Evolutionary conservation across 2,888 invertebrate species (phyloP).

Genomic region (Folsomia manolachei): DNA sequence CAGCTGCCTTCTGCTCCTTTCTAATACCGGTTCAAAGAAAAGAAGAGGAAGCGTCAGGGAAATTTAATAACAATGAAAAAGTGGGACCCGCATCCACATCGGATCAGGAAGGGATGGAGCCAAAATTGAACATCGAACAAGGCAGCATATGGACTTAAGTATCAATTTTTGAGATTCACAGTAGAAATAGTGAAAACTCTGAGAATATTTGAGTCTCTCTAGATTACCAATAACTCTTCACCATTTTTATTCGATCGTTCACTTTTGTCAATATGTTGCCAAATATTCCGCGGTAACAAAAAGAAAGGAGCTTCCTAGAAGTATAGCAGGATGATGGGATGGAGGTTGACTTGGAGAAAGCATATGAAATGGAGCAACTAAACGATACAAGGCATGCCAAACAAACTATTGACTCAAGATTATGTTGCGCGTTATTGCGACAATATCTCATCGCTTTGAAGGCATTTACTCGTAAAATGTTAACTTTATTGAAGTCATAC

Average conservation of each 20-base stretch:
- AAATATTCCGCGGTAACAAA: background rate
- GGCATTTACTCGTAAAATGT: background rate
- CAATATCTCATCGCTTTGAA: background rate
- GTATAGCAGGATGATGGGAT: background rate
- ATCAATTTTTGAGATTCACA: slow-evolving; percentile 37
- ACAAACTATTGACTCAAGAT: background rate
- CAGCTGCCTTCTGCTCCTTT: background rate
- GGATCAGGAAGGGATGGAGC: background rate
- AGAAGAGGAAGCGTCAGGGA: background rate
- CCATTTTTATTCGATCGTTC: background rate
- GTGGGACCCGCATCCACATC: background rate
- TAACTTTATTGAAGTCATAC: background rate
- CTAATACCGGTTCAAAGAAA: too few species aligned
- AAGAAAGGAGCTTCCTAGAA: too few species aligned
- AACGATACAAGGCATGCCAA: background rate
- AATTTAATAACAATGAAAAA: slow-evolving; percentile 16
- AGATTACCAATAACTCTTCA: slow-evolving; percentile 20
- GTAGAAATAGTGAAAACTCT: background rate
- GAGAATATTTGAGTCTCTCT: background rate
- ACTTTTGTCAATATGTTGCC: slow-evolving; percentile 6
- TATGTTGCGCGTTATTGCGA: background rate
- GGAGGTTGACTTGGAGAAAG: background rate
- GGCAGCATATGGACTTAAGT: slow-evolving; percentile 38
- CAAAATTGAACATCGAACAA: slow-evolving; percentile 16
- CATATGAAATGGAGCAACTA: background rate